These are phyloP conservation scores for Mycalesis mineus DNA, from an alignment of 2,888 invertebrate species.

Conservation along the genomic window DNA sequence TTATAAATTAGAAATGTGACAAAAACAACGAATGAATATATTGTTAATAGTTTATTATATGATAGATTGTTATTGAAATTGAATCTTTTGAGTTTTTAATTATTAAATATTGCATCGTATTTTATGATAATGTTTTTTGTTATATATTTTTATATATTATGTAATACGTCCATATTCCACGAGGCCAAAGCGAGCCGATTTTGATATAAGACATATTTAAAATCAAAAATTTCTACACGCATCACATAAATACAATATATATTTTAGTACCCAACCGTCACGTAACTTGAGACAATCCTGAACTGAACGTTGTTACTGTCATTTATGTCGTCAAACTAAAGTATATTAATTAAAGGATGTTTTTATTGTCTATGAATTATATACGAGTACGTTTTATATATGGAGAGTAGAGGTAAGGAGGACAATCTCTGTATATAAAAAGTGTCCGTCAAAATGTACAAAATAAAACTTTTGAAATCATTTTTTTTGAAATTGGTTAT, in stretches of 20 bases:
- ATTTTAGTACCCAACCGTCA: not conserved
- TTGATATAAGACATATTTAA: not conserved
- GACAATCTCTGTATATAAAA: too few relatives aligned
- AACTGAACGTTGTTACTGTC: too few relatives aligned
- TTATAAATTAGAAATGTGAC: not conserved
- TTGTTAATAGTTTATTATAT: not conserved
- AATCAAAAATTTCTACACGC: not conserved
- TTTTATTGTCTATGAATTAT: too few relatives aligned
- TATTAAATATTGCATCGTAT: not conserved
- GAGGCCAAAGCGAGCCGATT: slow-evolving; percentile 3
- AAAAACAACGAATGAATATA: not conserved
- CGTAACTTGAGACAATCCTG: not conserved
- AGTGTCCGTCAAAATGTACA: too few relatives aligned
- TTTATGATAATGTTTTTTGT: slow-evolving; percentile 1
- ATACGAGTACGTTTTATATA: too few relatives aligned
- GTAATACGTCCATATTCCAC: not conserved
- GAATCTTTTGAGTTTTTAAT: slow-evolving; percentile 1
- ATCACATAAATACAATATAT: not conserved
- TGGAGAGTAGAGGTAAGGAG: too few relatives aligned
- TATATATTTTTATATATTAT: not conserved
- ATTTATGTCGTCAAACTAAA: too few relatives aligned
- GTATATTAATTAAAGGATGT: too few relatives aligned
- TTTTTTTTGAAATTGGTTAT: too few relatives aligned
- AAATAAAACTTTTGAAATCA: too few relatives aligned
- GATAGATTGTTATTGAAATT: not conserved